Evolutionary conservation across 2,797 vertebrate species (phyloP), one percentile per base, ranked within the genome.

Genomic region (Alauda arvensis): DNA sequence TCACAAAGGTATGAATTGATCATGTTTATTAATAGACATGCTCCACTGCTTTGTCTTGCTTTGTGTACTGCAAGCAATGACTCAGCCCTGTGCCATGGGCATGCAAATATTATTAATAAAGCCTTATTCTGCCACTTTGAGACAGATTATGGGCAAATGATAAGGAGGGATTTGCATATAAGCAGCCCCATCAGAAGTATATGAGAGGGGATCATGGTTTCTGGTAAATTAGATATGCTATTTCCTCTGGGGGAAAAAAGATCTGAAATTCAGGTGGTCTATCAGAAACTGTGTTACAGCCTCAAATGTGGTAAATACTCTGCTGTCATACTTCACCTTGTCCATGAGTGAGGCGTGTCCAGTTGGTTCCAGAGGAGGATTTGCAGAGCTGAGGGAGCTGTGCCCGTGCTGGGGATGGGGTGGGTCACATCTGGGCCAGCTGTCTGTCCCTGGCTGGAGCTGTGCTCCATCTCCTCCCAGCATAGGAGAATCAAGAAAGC

Each of bases 101-200:
- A 91, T 3, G 18, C 39, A 88, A 90, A 87, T 33, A 33, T 82
- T 78, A 53, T 78, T 83, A 92, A 87, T 88, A 90, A 92, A 88
- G 77, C 88, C 88, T 76, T 76, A 85, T 90, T 94, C 92, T 94
- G 82, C 53, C 85, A 91, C 85, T 70, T 81, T 81, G 85, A 85
- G 90, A 76, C 82, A 94, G 74, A 85, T 94, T 78, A 90, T 63
- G 53, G 74, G 81, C 70, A 63, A 90, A 60, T 0, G 16, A 76
- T 90, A 80, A 74, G 63, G 61, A 78, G 17, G 51, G 62, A 83
- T 91, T 94, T 93, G 85, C 88, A 90, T 85, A 61, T 14, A 62
- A 53, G 79, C 71, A 78, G 46, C 43, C 28, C 60, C 43, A 61
- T 85, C 70, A 83, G 70, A 87, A 66, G 52, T 45, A 39, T 33